phyloP scores from a whole-genome alignment of 2,113 vertebrate genomes.

The Passer domesticus region DNA sequence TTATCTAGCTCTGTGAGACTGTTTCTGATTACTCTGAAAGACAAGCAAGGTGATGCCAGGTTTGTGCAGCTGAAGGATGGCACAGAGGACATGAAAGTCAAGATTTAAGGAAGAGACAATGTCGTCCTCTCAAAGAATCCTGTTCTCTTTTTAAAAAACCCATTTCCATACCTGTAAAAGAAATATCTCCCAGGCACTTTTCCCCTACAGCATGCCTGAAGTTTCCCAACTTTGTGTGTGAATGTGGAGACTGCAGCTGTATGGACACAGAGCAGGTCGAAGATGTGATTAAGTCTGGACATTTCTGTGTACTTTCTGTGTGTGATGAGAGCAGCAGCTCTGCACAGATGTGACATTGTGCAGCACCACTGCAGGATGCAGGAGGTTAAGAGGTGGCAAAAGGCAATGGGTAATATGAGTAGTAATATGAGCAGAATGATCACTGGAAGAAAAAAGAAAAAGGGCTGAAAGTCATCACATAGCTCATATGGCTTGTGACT shows the following conservation, averaged over 20 bases:
- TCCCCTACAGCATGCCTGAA: background rate
- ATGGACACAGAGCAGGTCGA: background rate
- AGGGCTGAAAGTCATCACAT: background rate
- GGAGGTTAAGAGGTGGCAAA: background rate
- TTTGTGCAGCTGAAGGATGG: background rate
- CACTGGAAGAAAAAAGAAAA: background rate
- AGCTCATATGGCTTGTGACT: background rate
- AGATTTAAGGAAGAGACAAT: background rate
- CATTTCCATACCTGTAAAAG: background rate
- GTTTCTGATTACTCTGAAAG: background rate
- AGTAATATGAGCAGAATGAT: background rate
- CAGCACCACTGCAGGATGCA: background rate
- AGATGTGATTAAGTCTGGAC: background rate
- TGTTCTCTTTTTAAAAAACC: background rate
- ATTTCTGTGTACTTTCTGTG: background rate
- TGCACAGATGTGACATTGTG: background rate
- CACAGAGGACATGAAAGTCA: background rate
- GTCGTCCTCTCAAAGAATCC: background rate
- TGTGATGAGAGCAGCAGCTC: background rate
- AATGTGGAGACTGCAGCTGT: background rate
- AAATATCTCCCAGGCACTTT: background rate
- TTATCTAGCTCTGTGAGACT: background rate
- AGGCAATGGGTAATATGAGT: background rate
- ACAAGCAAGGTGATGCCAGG: background rate
- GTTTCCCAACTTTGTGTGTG: background rate